phyloP scores from a whole-genome alignment of 2,797 vertebrate genomes.

The Avahi laniger region DNA sequence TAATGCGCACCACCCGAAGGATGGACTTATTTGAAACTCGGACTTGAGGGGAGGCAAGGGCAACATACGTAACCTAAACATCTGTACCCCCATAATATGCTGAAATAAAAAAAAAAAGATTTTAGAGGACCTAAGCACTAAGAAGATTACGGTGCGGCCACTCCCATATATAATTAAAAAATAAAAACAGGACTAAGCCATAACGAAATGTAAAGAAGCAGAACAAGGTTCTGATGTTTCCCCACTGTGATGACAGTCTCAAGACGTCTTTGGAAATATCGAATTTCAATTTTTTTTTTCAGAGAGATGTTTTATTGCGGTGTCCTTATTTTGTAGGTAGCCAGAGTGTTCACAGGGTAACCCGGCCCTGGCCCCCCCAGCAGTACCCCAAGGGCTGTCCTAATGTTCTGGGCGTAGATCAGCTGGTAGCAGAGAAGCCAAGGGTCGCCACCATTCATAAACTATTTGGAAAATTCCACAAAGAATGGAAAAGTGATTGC shows the following conservation, averaged over 20 bases:
- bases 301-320: neutral
- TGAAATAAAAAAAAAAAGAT: too few relatives aligned
- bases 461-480: neutral
- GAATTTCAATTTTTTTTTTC: conserved; percentile 5
- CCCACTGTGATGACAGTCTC: neutral
- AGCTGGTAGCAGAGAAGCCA: neutral
- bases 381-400: neutral
- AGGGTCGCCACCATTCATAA: neutral
- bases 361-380: neutral
- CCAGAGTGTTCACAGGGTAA: neutral
- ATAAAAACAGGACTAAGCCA: conserved; percentile 8
- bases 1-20: too few relatives aligned
- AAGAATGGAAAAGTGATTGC: neutral
- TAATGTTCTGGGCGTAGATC: neutral
- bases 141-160: neutral
- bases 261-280: neutral
- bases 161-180: conserved; percentile 52
- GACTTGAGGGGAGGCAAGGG: too few relatives aligned
- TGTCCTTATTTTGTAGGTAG: neutral
- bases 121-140: neutral
- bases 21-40: too few relatives aligned
- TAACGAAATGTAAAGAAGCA: conserved; percentile 38
- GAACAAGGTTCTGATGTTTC: neutral
- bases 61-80: too few relatives aligned
- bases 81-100: too few relatives aligned